phyloP scores from a whole-genome alignment of 2,888 invertebrate species.

The Chelonus formosanus region DNA sequence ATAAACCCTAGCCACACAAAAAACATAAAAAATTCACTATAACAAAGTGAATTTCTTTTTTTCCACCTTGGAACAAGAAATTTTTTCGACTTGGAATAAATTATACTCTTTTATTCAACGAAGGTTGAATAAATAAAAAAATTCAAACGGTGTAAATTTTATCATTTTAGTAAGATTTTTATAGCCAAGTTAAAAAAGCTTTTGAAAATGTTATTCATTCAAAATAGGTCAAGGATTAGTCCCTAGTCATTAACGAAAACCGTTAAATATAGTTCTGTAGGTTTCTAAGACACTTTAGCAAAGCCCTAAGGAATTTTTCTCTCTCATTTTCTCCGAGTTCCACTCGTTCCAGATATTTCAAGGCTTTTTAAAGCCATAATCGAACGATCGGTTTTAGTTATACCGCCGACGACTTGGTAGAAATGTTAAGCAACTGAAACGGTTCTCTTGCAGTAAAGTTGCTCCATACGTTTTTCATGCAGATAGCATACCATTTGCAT shows the following conservation, averaged over 20 bases:
- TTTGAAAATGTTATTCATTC: conserved; percentile 6
- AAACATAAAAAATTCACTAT: too few species aligned
- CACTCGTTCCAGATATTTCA: conserved; percentile 5
- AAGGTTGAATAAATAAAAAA: too few species aligned
- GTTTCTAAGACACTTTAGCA: not conserved
- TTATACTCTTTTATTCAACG: too few species aligned
- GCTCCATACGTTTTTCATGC: conserved; percentile 25
- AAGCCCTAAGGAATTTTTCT: not conserved
- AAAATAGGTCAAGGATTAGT: conserved; percentile 15
- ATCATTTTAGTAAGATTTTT: not conserved
- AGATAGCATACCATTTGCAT: conserved; percentile 29
- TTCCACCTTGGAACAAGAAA: too few species aligned
- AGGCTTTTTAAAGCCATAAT: conserved; percentile 19
- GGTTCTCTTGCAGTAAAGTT: conserved; percentile 7
- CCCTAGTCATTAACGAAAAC: conserved; percentile 3
- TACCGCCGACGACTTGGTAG: not conserved
- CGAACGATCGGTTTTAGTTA: conserved; percentile 15
- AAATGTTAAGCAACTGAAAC: conserved; percentile 8
- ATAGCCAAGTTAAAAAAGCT: not conserved
- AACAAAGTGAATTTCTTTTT: too few species aligned
- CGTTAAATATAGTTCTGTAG: conserved; percentile 8
- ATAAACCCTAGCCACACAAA: too few species aligned
- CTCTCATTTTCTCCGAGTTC: not conserved
- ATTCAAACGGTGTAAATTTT: too few species aligned
- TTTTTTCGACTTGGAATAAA: too few species aligned